Evolutionary conservation across 2,888 invertebrate species (phyloP).

Genomic region (Tillus elongatus): DNA sequence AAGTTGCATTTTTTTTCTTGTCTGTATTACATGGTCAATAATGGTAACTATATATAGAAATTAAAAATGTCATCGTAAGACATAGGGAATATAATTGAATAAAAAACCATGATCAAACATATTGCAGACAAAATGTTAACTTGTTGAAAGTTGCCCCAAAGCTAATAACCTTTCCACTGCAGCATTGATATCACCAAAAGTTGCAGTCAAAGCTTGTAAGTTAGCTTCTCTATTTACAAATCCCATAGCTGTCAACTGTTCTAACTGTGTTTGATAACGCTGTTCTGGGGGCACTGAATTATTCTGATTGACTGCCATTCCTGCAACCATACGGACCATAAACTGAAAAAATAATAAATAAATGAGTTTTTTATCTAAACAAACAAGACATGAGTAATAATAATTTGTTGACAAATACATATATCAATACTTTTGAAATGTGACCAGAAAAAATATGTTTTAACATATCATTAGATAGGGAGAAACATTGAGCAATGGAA

Average conservation of each 20-base stretch:
- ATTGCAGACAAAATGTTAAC: too few species aligned
- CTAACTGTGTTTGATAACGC: conserved; percentile 86
- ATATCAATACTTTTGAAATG: too few species aligned
- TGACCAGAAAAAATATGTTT: too few species aligned
- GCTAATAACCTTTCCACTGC: conserved; percentile 88
- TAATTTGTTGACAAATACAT: too few species aligned
- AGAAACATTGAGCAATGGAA: too few species aligned
- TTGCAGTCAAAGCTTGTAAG: conserved; percentile 91
- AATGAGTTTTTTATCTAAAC: conserved; percentile 5
- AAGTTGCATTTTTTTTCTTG: too few species aligned
- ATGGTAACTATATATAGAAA: too few species aligned
- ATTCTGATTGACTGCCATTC: conserved; percentile 47
- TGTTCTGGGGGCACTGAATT: conserved; percentile 75
- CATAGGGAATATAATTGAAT: too few species aligned
- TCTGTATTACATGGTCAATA: too few species aligned
- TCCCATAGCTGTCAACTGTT: conserved; percentile 93
- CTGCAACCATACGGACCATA: conserved; percentile 72
- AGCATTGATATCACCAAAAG: conserved; percentile 96
- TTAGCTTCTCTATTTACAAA: conserved; percentile 96
- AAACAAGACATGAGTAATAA: not conserved
- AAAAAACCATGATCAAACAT: too few species aligned
- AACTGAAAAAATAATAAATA: conserved; percentile 44
- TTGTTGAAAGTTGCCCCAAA: conserved; percentile 33
- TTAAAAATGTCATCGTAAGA: too few species aligned
- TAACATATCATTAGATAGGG: too few species aligned